Percentiles rank a stretch among this genome's conserved stretches.
Conservation (phyloP, 2,888 invertebrate species). For the Gymnoscelis rufifasciata region DNA sequence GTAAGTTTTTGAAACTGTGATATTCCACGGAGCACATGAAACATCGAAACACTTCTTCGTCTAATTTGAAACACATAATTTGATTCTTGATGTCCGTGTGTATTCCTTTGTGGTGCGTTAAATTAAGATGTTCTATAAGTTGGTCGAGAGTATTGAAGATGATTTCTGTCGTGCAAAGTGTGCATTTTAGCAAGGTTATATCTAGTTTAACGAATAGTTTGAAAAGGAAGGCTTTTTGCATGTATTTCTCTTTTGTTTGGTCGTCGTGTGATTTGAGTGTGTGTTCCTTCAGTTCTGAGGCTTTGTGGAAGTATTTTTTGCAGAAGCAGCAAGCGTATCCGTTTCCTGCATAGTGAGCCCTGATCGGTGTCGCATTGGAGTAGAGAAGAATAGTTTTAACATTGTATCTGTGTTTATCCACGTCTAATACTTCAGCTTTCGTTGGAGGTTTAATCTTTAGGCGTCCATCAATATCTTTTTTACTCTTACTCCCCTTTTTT, state of each 20-base stretch:
- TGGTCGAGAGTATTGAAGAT: constrained; percentile 33
- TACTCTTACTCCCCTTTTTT: constrained; percentile 8
- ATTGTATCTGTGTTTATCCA: constrained; percentile 44
- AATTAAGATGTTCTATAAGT: constrained; percentile 29
- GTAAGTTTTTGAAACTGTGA: constrained; percentile 43
- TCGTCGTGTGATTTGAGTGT: constrained; percentile 41
- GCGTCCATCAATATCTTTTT: constrained; percentile 3
- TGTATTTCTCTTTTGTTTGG: constrained; percentile 40
- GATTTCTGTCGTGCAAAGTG: constrained; percentile 33
- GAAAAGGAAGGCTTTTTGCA: constrained; percentile 37
- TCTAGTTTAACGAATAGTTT: constrained; percentile 42
- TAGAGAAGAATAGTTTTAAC: constrained; percentile 45
- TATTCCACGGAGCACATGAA: constrained; percentile 39
- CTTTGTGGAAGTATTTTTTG: constrained; percentile 39
- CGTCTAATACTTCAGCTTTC: constrained; percentile 23
- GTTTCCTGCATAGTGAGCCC: constrained; percentile 41
- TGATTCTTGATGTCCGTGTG: constrained; percentile 45
- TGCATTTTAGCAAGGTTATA: constrained; percentile 42
- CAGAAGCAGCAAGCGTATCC: constrained; percentile 58
- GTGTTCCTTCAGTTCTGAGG: constrained; percentile 49
- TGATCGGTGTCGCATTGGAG: constrained; percentile 62
- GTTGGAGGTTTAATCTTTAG: constrained; percentile 15
- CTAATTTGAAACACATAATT: constrained; percentile 51
- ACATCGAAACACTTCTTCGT: constrained; percentile 37
- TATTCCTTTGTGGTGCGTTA: constrained; percentile 31